A percentile compares a stretch with the other conserved stretches of the same genome.
Conservation (phyloP, 2,797 vertebrate genomes). For the Danio jaintianensis region DNA sequence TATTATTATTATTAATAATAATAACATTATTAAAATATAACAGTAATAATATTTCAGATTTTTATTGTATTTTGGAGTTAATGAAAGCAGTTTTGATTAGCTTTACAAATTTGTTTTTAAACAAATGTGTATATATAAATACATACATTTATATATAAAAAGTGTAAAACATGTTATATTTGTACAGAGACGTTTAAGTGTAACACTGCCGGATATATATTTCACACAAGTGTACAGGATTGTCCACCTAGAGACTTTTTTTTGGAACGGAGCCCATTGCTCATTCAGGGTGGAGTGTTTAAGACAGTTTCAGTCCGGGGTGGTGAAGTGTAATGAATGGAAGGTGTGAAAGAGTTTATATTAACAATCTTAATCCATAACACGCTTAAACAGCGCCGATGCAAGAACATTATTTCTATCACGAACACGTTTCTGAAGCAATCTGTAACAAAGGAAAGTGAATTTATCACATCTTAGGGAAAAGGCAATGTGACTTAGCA, state of each 20-base stretch:
- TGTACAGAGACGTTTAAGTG: not conserved
- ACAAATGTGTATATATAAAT: not conserved
- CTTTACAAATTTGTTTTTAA: too few species aligned
- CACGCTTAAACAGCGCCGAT: not conserved
- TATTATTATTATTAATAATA: too few species aligned
- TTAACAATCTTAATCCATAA: not conserved
- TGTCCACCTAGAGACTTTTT: not conserved
- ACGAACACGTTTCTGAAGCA: not conserved
- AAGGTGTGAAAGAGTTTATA: conserved; percentile 47
- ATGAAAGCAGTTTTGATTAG: not conserved
- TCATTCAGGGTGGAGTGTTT: conserved; percentile 12
- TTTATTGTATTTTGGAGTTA: not conserved
- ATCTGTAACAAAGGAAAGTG: not conserved
- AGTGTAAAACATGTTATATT: too few species aligned
- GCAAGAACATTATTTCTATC: not conserved
- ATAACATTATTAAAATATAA: too few species aligned
- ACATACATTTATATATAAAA: too few species aligned
- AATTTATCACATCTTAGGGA: not conserved
- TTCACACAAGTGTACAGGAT: not conserved
- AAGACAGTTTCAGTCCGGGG: conserved; percentile 37
- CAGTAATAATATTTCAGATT: not conserved
- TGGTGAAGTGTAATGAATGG: conserved; percentile 35
- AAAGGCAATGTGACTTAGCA: too few species aligned
- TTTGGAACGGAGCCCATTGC: not conserved
- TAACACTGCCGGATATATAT: not conserved